A percentile compares a stretch with the other conserved stretches of the same genome.
phyloP scores from a whole-genome alignment of 2,888 invertebrate genomes.

The Lingula anatina region DNA sequence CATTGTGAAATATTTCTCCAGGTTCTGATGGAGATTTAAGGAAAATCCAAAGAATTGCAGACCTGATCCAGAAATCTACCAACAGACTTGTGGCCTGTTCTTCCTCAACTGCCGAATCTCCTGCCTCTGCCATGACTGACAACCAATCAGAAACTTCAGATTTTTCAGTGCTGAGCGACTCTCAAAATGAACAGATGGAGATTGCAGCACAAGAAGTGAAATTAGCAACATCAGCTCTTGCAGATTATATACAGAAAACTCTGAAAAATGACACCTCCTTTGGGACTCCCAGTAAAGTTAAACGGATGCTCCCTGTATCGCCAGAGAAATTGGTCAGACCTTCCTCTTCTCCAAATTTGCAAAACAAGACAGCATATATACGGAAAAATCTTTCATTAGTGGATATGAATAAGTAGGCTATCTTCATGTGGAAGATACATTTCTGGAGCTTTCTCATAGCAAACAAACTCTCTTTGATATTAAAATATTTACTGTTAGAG shows the following conservation, averaged over 20 bases:
- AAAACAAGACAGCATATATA: background rate
- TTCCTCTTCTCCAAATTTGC: background rate
- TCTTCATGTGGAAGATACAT: too few species aligned
- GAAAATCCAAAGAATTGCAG: slow-evolving; percentile 25
- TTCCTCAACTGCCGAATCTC: too few species aligned
- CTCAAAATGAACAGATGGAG: slow-evolving; percentile 25
- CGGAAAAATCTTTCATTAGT: background rate
- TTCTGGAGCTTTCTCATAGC: too few species aligned
- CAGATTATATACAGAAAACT: slow-evolving; percentile 17
- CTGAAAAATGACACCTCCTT: slow-evolving; percentile 9
- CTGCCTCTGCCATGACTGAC: slow-evolving; percentile 8
- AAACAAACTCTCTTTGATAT: too few species aligned
- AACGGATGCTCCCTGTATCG: slow-evolving; percentile 1
- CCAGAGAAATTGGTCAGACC: background rate
- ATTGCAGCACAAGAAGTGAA: slow-evolving; percentile 20
- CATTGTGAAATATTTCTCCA: too few species aligned
- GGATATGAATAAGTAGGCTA: too few species aligned
- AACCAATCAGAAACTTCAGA: slow-evolving; percentile 8
- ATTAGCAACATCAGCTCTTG: slow-evolving; percentile 15
- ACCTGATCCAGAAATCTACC: slow-evolving; percentile 25
- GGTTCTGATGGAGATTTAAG: slow-evolving; percentile 20
- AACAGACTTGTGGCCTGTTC: slow-evolving; percentile 16
- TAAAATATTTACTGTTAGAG: too few species aligned
- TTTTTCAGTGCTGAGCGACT: slow-evolving; percentile 22
- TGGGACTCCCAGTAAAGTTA: slow-evolving; percentile 5